phyloP scores from a whole-genome alignment of 1,140 invertebrate species.

The Lasaia peninsularis region DNA sequence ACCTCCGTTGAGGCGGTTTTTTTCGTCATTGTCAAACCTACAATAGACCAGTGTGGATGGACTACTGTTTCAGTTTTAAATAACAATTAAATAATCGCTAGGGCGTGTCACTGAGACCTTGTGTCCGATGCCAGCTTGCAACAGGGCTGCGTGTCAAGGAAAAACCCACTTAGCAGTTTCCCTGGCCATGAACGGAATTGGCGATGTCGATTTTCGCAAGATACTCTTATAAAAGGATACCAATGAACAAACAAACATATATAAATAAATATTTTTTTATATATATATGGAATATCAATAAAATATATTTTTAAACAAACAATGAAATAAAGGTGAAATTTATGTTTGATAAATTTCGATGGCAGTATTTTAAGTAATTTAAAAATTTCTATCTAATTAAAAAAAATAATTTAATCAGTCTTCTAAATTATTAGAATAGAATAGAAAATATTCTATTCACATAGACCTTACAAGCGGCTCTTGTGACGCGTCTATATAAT shows the following conservation, averaged over 20 bases:
- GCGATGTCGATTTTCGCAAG: constrained; percentile 33
- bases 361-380: too few relatives aligned
- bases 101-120: constrained; percentile 70
- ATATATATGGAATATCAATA: too few relatives aligned
- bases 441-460: too few relatives aligned
- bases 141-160: constrained; percentile 73
- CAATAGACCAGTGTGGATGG: constrained; percentile 26
- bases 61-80: constrained; percentile 56
- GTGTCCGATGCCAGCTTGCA: constrained; percentile 66
- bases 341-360: too few relatives aligned
- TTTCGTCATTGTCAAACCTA: constrained; percentile 1
- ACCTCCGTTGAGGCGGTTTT: not conserved
- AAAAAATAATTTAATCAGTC: too few relatives aligned
- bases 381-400: too few relatives aligned
- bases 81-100: constrained; percentile 74
- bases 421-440: too few relatives aligned
- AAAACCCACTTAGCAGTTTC: constrained; percentile 73
- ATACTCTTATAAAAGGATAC: constrained; percentile 21
- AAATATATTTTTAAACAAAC: too few relatives aligned
- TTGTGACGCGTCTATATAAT: too few relatives aligned
- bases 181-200: constrained; percentile 56
- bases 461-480: too few relatives aligned
- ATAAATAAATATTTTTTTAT: too few relatives aligned
- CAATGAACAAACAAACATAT: not conserved
- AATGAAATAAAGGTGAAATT: too few relatives aligned